Conservation (phyloP, 2,113 vertebrate species). For the Erythrocercus mccallii region DNA sequence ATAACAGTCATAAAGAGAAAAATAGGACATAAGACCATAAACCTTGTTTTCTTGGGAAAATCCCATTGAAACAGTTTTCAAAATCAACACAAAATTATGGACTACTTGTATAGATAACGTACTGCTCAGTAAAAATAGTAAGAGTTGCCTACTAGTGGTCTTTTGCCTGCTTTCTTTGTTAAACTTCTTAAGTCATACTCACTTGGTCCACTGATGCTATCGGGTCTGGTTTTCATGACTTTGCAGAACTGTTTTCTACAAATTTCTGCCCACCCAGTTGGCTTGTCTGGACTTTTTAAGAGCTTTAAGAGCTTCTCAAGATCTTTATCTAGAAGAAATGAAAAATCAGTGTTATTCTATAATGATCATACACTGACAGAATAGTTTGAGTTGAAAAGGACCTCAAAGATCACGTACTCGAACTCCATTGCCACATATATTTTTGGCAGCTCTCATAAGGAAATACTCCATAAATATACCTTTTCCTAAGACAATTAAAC, state of each 20-base stretch:
- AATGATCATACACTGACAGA: background rate
- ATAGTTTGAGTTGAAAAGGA: background rate
- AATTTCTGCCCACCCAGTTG: slow-evolving; percentile 75
- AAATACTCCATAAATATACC: background rate
- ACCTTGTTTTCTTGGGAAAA: background rate
- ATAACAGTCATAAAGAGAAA: background rate
- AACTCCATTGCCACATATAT: background rate
- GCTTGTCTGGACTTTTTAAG: slow-evolving; percentile 67
- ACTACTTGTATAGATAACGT: background rate
- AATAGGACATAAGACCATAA: background rate
- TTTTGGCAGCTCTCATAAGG: background rate
- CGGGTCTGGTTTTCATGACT: slow-evolving; percentile 76
- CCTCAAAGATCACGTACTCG: background rate
- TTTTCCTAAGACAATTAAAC: background rate
- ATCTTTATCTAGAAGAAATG: slow-evolving; percentile 77
- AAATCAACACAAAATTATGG: background rate
- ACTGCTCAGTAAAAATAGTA: background rate
- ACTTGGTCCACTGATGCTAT: slow-evolving; percentile 77
- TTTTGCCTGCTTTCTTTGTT: background rate
- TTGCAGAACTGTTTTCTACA: slow-evolving; percentile 80
- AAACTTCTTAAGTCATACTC: slow-evolving; percentile 29
- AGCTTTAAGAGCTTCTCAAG: slow-evolving; percentile 74
- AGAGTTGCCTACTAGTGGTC: background rate
- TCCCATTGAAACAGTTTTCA: background rate
- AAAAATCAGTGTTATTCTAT: background rate